Conservation (phyloP, 2,113 vertebrate genomes). For the Salvator merianae region DNA sequence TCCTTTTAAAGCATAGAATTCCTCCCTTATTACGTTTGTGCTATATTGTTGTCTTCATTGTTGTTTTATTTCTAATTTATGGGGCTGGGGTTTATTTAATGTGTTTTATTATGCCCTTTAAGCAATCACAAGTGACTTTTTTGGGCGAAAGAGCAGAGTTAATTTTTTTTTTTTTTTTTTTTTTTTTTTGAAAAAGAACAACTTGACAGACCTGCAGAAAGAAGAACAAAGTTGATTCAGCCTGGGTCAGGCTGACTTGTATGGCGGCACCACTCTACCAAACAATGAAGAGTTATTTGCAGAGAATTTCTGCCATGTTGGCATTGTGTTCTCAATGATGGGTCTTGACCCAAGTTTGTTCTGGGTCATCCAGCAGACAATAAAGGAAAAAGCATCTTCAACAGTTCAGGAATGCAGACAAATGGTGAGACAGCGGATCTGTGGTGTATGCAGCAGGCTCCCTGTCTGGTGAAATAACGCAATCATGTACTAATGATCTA, state of each 20-base stretch:
- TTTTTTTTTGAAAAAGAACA: background rate
- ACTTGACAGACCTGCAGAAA: background rate
- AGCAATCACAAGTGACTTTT: background rate
- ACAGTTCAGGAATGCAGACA: conserved; percentile 6
- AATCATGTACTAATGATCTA: conserved; percentile 41
- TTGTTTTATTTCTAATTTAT: conserved; percentile 3
- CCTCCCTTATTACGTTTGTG: background rate
- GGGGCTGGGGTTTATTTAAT: background rate
- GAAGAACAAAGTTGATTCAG: background rate
- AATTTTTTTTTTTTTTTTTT: background rate
- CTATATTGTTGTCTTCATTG: background rate
- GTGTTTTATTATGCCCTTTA: background rate
- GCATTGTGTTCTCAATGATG: background rate
- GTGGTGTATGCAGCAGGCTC: too few relatives aligned
- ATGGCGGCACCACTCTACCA: background rate
- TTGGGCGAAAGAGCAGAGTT: background rate
- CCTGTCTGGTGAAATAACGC: conserved; percentile 47
- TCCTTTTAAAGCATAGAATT: background rate
- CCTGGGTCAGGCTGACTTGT: conserved; percentile 16
- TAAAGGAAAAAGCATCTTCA: conserved; percentile 3
- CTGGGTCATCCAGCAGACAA: conserved; percentile 24
- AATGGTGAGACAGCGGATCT: background rate
- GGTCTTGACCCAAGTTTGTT: conserved; percentile 18
- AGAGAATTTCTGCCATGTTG: background rate
- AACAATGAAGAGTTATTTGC: background rate